Conservation (phyloP, 2,797 vertebrate species). For the Microctenopoma steveboyesi region DNA sequence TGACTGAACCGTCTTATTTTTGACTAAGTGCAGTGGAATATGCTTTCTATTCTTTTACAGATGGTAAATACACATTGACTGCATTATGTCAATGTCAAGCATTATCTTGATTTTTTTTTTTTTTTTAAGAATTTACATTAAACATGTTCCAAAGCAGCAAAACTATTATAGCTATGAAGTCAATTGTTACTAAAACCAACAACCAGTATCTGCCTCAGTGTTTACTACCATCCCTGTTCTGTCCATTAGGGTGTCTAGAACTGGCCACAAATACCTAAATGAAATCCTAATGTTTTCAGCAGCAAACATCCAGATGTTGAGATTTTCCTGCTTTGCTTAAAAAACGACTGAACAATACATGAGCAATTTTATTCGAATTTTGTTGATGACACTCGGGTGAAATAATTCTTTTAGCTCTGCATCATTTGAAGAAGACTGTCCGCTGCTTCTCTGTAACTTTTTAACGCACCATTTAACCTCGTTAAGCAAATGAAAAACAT, state of each 20-base stretch:
- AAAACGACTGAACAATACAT: no score
- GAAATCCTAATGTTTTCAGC: not conserved
- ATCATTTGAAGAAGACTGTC: not conserved
- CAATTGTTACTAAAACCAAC: not conserved
- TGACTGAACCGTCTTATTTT: not conserved
- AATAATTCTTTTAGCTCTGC: not conserved
- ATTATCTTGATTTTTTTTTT: no score
- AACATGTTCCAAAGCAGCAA: not conserved
- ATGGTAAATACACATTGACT: not conserved
- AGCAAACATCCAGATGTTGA: no score
- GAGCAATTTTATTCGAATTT: no score
- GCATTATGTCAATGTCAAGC: no score
- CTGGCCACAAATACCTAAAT: not conserved
- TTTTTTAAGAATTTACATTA: not conserved
- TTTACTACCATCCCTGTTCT: not conserved
- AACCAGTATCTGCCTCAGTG: no score
- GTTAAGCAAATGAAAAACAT: not conserved
- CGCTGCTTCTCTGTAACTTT: not conserved
- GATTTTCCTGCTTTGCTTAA: no score
- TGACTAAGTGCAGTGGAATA: not conserved
- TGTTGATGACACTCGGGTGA: no score
- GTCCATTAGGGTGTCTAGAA: no score
- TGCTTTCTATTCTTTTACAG: not conserved
- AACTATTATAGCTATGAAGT: not conserved
- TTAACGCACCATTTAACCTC: not conserved